A percentile compares a stretch with the other conserved stretches of the same genome.
phyloP scores from a whole-genome alignment of 2,797 vertebrate species.

The Uromys caudimaculatus region DNA sequence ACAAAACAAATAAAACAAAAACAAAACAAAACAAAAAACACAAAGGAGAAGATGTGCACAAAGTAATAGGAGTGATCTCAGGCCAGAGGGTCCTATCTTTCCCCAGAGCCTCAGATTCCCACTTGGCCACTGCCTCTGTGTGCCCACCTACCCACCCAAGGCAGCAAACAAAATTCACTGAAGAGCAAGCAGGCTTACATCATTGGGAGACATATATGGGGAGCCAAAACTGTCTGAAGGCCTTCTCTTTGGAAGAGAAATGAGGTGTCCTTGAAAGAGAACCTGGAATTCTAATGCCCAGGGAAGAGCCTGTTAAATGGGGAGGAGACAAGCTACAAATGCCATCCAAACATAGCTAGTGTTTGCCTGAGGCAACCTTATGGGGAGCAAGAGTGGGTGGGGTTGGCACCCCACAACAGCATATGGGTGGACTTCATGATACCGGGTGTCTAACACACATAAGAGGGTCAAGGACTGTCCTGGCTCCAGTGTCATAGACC shows the following conservation, averaged over 20 bases:
- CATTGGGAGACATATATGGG: neutral
- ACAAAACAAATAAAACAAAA: neutral
- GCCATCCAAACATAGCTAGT: neutral
- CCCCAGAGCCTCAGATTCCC: neutral
- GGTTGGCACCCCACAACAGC: neutral
- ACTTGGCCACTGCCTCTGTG: neutral
- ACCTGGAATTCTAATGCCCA: neutral
- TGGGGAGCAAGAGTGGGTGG: fast-evolving
- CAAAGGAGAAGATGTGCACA: neutral
- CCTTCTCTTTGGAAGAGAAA: neutral
- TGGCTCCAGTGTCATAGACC: neutral
- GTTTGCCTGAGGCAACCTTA: neutral
- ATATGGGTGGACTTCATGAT: neutral
- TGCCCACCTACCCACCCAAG: neutral
- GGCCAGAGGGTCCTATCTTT: neutral
- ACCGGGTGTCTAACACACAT: neutral
- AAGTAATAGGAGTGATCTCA: neutral
- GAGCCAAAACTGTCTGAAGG: neutral
- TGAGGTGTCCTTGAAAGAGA: neutral
- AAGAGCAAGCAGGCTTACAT: neutral
- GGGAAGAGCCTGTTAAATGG: neutral
- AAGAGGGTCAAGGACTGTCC: fast-evolving
- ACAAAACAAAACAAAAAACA: neutral
- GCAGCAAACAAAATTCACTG: fast-evolving
- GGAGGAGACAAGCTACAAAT: neutral